Evolutionary conservation across 1,140 invertebrate genomes (phyloP), one percentile per base, ranked within the genome.

Genomic region (Caenorhabditis briggsae): DNA sequence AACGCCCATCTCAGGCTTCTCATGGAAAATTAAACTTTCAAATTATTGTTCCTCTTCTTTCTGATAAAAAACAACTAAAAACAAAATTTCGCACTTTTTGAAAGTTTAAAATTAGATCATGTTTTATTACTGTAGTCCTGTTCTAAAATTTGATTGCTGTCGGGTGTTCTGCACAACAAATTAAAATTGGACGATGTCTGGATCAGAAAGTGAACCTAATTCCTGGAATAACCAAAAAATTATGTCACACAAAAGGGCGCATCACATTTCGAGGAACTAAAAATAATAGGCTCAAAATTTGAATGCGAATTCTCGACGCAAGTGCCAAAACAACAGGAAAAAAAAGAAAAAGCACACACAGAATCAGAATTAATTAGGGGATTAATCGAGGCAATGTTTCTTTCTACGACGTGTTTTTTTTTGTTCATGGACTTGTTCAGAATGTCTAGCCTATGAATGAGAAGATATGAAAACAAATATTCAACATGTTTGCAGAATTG

Each of bases 341-440:
- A 33, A 33, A 20, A 25, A 9, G 11, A 46, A 70, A 70, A 46
- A 25, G 11, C 5, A 18, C 33, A 46, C 64, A 70, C 11, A 43
- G 33, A 70, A 70, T 50, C 46, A 78, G 46, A 78, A 46, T 78
- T 78, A 78, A 78, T 78, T 78, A 50, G 20, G 12, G 46, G 46
- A 50, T 78, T 78, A 78, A 78, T 78, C 25, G 50, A 50, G 46
- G 18, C 46, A 78, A 48, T 78, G 46, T 50, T 78, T 78, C 70
- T 50, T 78, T 50, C 46, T 20, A 33, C 12, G 7, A 20, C 20
- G 46, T n/a, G 5, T 78, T 78, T 78, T 78, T 23, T 43, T 1
- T 78, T 14, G 18, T 12, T 14, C 46, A 14, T 46, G 3, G 33
- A 33, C 8, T 70, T 25, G 61, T 64, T 16, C 7, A 61, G 16